Evolutionary conservation across 1,140 invertebrate species (phyloP).

Genomic region (Samia ricini): DNA sequence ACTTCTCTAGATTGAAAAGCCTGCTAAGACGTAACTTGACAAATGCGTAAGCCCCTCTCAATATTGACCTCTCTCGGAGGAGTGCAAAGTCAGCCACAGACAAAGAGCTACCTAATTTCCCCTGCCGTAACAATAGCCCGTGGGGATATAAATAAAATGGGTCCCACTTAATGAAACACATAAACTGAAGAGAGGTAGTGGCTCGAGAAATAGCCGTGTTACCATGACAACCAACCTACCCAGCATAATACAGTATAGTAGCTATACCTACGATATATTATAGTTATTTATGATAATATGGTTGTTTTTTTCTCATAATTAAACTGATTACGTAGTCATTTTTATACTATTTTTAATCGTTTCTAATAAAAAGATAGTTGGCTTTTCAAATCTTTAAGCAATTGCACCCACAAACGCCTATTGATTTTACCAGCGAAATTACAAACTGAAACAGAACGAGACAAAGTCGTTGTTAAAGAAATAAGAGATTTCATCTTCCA

Average conservation of each 20-base stretch:
- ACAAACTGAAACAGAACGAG: not conserved
- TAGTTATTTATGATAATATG: too few relatives aligned
- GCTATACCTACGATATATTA: too few relatives aligned
- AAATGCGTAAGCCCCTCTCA: constrained; percentile 23
- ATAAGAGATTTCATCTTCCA: not conserved
- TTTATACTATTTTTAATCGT: too few relatives aligned
- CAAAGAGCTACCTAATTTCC: constrained; percentile 58
- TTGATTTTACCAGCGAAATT: too few relatives aligned
- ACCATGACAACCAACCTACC: constrained; percentile 36
- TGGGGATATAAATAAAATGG: constrained; percentile 58
- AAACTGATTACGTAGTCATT: too few relatives aligned
- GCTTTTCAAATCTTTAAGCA: too few relatives aligned
- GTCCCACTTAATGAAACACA: constrained; percentile 62
- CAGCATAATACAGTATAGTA: not conserved
- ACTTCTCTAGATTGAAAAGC: not conserved
- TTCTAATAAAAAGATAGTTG: too few relatives aligned
- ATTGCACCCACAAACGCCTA: too few relatives aligned
- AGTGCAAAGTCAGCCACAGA: constrained; percentile 53
- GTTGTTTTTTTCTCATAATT: too few relatives aligned
- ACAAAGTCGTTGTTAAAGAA: not conserved
- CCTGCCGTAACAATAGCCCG: constrained; percentile 48
- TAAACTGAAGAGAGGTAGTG: constrained; percentile 50
- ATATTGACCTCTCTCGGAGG: constrained; percentile 17
- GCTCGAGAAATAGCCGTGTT: constrained; percentile 32
- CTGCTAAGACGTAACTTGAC: constrained; percentile 4